Evolutionary conservation across 2,797 vertebrate species (phyloP), one percentile per base, ranked within the genome.

Genomic region (Coregonus ussuriensis): DNA sequence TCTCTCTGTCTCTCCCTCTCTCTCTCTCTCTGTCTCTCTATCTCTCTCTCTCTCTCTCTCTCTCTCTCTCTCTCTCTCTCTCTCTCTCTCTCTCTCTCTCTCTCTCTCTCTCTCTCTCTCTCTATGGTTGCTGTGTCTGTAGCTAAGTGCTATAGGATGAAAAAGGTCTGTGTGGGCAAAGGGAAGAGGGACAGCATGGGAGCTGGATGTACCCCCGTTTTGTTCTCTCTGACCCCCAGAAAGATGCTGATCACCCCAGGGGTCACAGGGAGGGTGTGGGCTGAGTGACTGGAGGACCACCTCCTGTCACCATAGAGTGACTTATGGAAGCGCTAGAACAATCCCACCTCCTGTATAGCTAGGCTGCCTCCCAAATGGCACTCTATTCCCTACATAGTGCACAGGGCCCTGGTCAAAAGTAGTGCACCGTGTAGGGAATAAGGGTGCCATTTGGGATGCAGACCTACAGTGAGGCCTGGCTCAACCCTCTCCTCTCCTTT

Each of bases 241-340:
- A 87, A 89, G 89, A 89, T 85, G 85, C 83, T 75, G 86, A n/a
- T 91, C 86, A 78, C 80, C 89, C 83, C 80, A 63, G 86, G 86
- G 90, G 87, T 92, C 87, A 88, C 79, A 74, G 14, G 33, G 78
- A 18, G 72, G 83, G 85, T 83, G 88, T 70, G 71, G 82, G 56
- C 79, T 84, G 85, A 88, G 79, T 82, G 85, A 88, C 79, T 71
- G 29, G 80, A 81, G 81, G 85, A 77, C 90, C 88, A 77, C 91
- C 89, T 90, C 90, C 85, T 94, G 91, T 92, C 90, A 91, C 77
- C 72, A 63, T 81, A 56, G 79, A 84, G 85, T 93, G 92, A 94
- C 94, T 93, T 86, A 93, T 93, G 82, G 82, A 86, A 77, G 83
- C 68, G 73, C 25, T 86, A 86, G 90, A 89, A 90, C 89, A 93